Evolutionary conservation across 2,113 vertebrate genomes (phyloP).

Genomic region (Lepidothrix coronata): DNA sequence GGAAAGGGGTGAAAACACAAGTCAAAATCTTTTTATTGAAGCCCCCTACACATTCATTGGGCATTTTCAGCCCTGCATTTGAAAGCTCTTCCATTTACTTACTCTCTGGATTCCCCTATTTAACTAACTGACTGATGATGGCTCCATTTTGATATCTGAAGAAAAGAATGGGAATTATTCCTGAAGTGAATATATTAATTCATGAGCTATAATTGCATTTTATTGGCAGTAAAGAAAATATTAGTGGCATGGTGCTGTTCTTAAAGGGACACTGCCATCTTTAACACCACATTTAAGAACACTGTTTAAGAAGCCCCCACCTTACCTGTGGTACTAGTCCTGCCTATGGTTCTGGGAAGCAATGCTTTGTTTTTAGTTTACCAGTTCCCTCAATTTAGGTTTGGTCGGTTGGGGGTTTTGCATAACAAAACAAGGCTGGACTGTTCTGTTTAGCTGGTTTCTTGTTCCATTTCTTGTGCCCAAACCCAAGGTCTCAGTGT

Average conservation of each 20-base stretch:
- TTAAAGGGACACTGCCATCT: background rate
- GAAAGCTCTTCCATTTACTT: slow-evolving; percentile 80
- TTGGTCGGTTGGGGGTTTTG: background rate
- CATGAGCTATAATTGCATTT: slow-evolving; percentile 4
- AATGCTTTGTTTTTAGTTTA: background rate
- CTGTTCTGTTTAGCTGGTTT: background rate
- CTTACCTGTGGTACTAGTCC: background rate
- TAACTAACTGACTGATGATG: slow-evolving; percentile 83
- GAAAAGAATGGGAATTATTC: slow-evolving; percentile 64
- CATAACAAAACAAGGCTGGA: background rate
- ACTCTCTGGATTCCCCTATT: slow-evolving; percentile 71
- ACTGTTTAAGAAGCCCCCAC: background rate
- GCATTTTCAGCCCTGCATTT: slow-evolving; percentile 73
- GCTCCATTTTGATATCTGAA: slow-evolving; percentile 80
- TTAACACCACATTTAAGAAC: background rate
- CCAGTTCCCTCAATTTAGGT: background rate
- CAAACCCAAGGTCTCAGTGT: background rate
- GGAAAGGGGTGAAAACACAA: slow-evolving; percentile 75
- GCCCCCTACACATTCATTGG: slow-evolving; percentile 68
- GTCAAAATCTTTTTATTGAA: slow-evolving; percentile 75
- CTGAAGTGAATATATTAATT: slow-evolving; percentile 64
- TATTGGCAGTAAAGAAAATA: slow-evolving; percentile 25
- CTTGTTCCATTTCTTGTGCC: background rate
- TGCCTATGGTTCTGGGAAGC: background rate
- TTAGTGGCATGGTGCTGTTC: background rate